Conservation (phyloP, 2,888 invertebrate genomes). For the Drosophila setosimentum region DNA sequence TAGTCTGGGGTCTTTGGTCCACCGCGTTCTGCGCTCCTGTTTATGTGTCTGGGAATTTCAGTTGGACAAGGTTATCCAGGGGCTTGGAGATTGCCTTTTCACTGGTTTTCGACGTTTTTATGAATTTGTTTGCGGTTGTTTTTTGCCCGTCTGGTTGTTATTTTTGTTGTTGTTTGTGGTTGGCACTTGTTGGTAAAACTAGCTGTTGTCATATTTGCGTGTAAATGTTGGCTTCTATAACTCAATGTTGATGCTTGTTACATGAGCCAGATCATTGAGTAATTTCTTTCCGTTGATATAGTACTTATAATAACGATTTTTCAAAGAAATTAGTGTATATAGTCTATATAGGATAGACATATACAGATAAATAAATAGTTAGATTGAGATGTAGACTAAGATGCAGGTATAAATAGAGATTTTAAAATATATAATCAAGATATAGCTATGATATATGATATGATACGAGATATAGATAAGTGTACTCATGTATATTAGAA, state of each 20-base stretch:
- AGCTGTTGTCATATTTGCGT: constrained; percentile 31
- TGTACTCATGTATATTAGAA: neutral
- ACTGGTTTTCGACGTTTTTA: constrained; percentile 72
- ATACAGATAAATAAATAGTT: neutral
- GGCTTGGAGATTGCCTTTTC: constrained; percentile 47
- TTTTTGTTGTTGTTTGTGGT: constrained; percentile 43
- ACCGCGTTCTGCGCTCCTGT: constrained; percentile 18
- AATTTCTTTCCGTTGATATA: neutral
- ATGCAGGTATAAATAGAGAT: neutral
- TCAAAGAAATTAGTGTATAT: neutral
- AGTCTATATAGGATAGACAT: neutral
- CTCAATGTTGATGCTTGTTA: constrained; percentile 2
- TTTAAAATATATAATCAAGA: neutral
- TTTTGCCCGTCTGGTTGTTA: constrained; percentile 21
- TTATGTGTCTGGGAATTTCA: constrained; percentile 72
- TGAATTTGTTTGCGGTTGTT: constrained; percentile 58
- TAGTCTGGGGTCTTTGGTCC: constrained; percentile 9
- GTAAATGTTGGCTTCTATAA: neutral
- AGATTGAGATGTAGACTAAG: neutral
- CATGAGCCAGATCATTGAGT: neutral
- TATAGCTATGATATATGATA: neutral
- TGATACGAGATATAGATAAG: neutral
- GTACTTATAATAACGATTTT: neutral
- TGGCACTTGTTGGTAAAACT: constrained; percentile 63
- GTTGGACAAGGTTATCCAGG: constrained; percentile 24